A percentile compares a stretch with the other conserved stretches of the same genome.
Evolutionary conservation across 2,797 vertebrate genomes (phyloP).

Genomic region (Labeo calbasu): DNA sequence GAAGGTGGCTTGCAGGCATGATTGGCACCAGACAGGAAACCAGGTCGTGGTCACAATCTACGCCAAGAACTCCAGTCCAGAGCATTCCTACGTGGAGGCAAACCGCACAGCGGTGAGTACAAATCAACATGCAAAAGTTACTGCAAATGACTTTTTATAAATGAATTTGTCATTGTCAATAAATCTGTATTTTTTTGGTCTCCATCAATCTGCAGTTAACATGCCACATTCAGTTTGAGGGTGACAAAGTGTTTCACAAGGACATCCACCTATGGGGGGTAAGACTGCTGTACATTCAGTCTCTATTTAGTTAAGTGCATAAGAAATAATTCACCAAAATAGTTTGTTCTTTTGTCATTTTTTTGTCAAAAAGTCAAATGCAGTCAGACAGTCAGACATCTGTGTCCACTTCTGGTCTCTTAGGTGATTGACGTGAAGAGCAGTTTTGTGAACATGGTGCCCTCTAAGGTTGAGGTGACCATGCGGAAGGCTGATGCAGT

Average conservation of each 20-base stretch:
- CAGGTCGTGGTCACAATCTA: constrained; percentile 89
- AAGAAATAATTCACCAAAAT: background rate
- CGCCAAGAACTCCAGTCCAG: constrained; percentile 85
- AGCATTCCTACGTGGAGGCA: constrained; percentile 81
- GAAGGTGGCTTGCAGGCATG: constrained; percentile 86
- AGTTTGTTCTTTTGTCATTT: background rate
- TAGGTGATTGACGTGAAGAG: constrained; percentile 84
- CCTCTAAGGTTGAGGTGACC: constrained; percentile 90
- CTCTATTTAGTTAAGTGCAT: background rate
- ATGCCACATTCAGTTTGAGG: constrained; percentile 86
- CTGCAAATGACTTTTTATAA: background rate
- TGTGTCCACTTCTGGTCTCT: background rate
- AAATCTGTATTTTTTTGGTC: background rate
- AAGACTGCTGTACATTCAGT: constrained; percentile 62
- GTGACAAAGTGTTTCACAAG: constrained; percentile 84
- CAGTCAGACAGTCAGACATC: background rate
- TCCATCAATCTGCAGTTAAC: constrained; percentile 76
- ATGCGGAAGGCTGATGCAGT: constrained; percentile 84
- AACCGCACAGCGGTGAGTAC: constrained; percentile 85
- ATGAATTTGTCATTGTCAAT: background rate
- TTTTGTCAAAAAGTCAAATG: no score
- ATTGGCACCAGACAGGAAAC: constrained; percentile 93
- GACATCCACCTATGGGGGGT: constrained; percentile 93
- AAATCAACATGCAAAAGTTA: background rate
- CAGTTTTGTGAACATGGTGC: constrained; percentile 86